Evolutionary conservation across 2,888 invertebrate genomes (phyloP).

Genomic region (Thumatha senex): DNA sequence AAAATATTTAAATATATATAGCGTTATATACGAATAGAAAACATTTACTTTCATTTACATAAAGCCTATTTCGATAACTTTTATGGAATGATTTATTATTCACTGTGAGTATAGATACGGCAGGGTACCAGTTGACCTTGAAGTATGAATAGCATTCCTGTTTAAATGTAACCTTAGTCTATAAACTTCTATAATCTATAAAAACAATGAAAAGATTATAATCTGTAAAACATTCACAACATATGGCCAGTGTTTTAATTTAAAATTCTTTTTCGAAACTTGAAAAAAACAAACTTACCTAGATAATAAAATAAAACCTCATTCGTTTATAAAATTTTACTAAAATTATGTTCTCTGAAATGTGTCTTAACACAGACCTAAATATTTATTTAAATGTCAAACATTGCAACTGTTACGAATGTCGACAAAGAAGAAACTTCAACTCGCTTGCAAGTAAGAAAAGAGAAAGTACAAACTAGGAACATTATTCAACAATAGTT

Average conservation of each 20-base stretch:
- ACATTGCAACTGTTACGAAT: slow-evolving; percentile 10
- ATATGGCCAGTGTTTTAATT: not conserved
- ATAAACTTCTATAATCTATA: not conserved
- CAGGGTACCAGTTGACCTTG: slow-evolving; percentile 49
- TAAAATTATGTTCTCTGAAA: not conserved
- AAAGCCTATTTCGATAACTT: slow-evolving; percentile 39
- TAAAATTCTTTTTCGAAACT: not conserved
- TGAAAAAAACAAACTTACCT: too few species aligned
- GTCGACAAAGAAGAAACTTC: slow-evolving; percentile 43
- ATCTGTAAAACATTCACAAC: not conserved
- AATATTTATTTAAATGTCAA: slow-evolving; percentile 1
- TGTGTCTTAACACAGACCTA: not conserved
- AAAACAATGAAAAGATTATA: too few species aligned
- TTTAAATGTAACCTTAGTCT: slow-evolving; percentile 35
- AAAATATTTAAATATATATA: not conserved
- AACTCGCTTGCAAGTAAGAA: slow-evolving; percentile 34
- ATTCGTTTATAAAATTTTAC: not conserved
- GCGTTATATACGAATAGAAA: slow-evolving; percentile 1
- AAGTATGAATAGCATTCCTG: slow-evolving; percentile 39
- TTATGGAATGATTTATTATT: slow-evolving; percentile 24
- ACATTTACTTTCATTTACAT: slow-evolving; percentile 17
- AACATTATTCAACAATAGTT: slow-evolving; percentile 2
- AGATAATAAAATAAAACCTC: not conserved
- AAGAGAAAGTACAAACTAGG: slow-evolving; percentile 31
- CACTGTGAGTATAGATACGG: slow-evolving; percentile 37